A percentile compares a stretch with the other conserved stretches of the same genome.
These are phyloP conservation scores for Dione juno DNA, from an alignment of 2,888 invertebrate species.

Conservation along the genomic window DNA sequence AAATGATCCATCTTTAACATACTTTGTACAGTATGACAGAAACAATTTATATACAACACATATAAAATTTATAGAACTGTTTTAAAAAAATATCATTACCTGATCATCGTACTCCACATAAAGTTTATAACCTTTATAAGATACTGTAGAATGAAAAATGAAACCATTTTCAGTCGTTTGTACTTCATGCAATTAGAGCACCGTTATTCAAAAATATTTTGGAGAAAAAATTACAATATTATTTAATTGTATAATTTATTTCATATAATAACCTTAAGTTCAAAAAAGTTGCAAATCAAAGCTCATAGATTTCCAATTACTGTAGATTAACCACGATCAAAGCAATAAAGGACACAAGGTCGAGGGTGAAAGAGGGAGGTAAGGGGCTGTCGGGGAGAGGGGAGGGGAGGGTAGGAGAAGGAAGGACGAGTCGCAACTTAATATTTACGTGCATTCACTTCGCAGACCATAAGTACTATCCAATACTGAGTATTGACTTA, in stretches of 20 bases:
- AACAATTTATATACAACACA: too few relatives aligned
- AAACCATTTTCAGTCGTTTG: too few relatives aligned
- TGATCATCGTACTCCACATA: too few relatives aligned
- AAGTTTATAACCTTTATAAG: too few relatives aligned
- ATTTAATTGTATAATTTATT: neutral
- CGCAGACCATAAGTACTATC: slow-evolving; percentile 4
- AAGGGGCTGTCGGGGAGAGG: neutral
- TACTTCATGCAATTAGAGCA: neutral
- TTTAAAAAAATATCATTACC: too few relatives aligned
- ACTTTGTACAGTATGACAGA: too few relatives aligned
- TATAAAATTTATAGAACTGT: too few relatives aligned
- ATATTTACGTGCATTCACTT: slow-evolving; percentile 2
- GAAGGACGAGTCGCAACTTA: neutral
- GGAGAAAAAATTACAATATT: neutral
- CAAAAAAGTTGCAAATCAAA: neutral
- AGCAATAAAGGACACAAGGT: slow-evolving; percentile 2
- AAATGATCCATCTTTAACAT: too few relatives aligned
- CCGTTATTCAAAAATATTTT: neutral
- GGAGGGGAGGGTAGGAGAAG: neutral
- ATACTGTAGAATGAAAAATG: too few relatives aligned
- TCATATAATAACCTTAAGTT: neutral
- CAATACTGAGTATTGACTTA: neutral
- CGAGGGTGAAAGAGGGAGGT: neutral
- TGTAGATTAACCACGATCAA: slow-evolving; percentile 14
- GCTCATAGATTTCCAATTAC: slow-evolving; percentile 1